Conservation (phyloP, 2,797 vertebrate species). For the Hirundo rustica region DNA sequence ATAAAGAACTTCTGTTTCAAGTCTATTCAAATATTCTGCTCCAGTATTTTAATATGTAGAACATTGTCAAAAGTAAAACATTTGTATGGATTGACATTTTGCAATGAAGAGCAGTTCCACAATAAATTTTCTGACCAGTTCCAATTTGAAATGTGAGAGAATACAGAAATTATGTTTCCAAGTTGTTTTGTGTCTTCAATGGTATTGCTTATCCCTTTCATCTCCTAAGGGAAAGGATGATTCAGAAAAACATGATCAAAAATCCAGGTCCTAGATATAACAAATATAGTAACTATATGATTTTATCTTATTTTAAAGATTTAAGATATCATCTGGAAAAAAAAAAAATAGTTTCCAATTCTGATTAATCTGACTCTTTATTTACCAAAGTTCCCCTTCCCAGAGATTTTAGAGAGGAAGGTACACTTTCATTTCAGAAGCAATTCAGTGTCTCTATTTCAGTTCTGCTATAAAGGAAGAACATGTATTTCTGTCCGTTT, state of each 20-base stretch:
- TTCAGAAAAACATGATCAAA: conserved; percentile 13
- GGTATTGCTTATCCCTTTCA: not conserved
- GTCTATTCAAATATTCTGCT: not conserved
- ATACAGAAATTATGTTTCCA: conserved; percentile 18
- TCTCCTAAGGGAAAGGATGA: not conserved
- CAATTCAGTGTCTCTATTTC: not conserved
- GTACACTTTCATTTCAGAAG: not conserved
- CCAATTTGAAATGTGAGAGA: not conserved
- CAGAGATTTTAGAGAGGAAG: not conserved
- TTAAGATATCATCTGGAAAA: not conserved
- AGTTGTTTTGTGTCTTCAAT: not conserved
- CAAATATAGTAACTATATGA: not conserved
- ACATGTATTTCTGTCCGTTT: not conserved
- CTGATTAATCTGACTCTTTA: not conserved
- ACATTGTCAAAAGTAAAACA: not conserved
- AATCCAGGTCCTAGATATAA: not conserved
- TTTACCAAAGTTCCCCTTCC: not conserved
- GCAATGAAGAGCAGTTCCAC: not conserved
- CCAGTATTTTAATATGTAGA: not conserved
- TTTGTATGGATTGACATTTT: not conserved
- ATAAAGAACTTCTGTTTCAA: not conserved
- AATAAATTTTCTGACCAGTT: not conserved
- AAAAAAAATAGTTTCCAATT: not conserved
- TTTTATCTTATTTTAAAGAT: not conserved
- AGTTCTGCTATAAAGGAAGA: not conserved